These are phyloP conservation scores for Rhagonycha fulva DNA, from an alignment of 2,888 invertebrate genomes.

Conservation along the genomic window DNA sequence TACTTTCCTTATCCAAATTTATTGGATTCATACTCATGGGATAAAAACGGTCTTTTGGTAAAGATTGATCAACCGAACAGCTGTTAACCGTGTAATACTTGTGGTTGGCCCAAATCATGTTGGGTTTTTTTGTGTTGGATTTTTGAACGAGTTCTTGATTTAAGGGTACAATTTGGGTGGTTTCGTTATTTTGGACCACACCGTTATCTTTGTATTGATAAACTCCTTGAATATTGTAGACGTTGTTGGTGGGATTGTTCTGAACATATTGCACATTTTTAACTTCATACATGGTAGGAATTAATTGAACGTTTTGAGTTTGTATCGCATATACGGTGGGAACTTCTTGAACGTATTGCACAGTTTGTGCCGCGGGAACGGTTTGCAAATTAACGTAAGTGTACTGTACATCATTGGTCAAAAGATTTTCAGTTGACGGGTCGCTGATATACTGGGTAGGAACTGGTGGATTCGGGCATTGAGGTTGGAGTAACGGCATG, in stretches of 20 bases:
- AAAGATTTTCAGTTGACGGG: not conserved
- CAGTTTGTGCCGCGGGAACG: conserved; percentile 8
- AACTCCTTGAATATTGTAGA: conserved; percentile 18
- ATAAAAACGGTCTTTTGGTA: conserved; percentile 48
- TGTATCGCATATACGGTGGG: conserved; percentile 6
- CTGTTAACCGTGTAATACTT: conserved; percentile 49
- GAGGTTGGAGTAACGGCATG: conserved; percentile 13
- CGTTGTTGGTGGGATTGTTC: not conserved
- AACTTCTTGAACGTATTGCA: conserved; percentile 6
- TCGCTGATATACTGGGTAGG: not conserved
- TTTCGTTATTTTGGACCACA: not conserved
- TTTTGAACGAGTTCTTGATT: not conserved
- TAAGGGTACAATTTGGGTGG: not conserved
- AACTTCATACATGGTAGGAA: not conserved
- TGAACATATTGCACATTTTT: conserved; percentile 10
- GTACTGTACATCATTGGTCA: conserved; percentile 3
- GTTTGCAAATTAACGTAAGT: conserved; percentile 15
- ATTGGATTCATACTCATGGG: conserved; percentile 50
- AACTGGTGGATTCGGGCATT: not conserved
- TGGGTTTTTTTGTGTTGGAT: conserved; percentile 22
- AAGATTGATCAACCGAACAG: conserved; percentile 42
- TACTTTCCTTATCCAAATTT: conserved; percentile 30
- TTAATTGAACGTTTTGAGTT: conserved; percentile 7
- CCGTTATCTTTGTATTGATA: conserved; percentile 7
- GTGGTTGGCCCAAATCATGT: conserved; percentile 39